Base-by-base conservation (phyloP, 2,797 vertebrate genomes). In the Sylvilagus floridanus region DNA sequence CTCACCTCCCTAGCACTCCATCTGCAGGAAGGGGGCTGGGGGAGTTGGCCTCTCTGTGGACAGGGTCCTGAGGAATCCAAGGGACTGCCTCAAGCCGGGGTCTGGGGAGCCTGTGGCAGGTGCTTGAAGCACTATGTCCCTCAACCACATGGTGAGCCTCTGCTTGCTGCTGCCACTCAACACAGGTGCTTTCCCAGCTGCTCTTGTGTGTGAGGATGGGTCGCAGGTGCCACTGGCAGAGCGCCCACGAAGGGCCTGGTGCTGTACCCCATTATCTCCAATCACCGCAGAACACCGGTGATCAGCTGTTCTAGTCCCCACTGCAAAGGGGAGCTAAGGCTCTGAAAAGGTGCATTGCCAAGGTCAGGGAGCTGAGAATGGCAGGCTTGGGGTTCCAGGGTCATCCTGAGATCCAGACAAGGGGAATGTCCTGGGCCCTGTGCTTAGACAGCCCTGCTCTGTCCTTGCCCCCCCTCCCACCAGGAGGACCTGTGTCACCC, bases 71-170 rank as follows among this genome's bases (percentile, higher is more conserved):
- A 82, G 79, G 71, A 42, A 4, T 7, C 69, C 54, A 4, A 21
- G 54, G 30, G 2, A 30, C 47, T 9, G n/a, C 10, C 35, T 35
- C 37, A 14, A 26, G 57, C 2, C 52, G 47, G 8, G 1, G 1
- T 7, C 30, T 30, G 47, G n/a, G 0, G 9, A 42, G 60, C 54
- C 9, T 60, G 14, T 19, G 42, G 16, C 19, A 26, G 14, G 32
- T 26, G 7, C 19, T 6, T 0, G 7, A 63, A 77, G 84, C 13
- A 30, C 54, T 0, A 0, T 57, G 14, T 32, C 6, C 62, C 47
- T 42, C 54, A n/a, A 0, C 24, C 60, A 14, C 60, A 22, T 1
- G 0, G 52, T 4, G 1, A n/a, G 16, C 22, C n/a, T 85, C 12
- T 7, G 11, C 35, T 57, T 26, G 8, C 2, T 19, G 9, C 60